Conservation (phyloP, 2,113 vertebrate genomes). For the Acrocephalus kingi region DNA sequence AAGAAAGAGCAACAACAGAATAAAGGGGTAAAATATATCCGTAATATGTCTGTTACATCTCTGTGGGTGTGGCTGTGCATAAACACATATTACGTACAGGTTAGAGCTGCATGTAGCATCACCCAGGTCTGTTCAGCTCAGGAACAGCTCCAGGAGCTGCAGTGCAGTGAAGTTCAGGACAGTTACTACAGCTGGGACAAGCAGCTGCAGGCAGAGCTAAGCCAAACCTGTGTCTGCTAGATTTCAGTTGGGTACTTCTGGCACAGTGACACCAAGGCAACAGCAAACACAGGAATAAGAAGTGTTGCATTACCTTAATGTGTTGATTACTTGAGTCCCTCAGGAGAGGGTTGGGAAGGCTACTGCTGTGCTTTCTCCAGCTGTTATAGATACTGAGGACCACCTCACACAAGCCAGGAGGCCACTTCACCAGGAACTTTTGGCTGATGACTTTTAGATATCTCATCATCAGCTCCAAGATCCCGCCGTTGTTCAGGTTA, state of each 20-base stretch:
- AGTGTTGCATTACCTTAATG: constrained; percentile 78
- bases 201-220: background rate
- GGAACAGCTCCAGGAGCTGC: background rate
- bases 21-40: background rate
- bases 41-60: background rate
- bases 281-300: background rate
- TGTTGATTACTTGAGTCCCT: constrained; percentile 89
- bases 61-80: fast-evolving
- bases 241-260: background rate
- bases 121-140: background rate
- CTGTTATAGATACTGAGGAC: constrained; percentile 86
- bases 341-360: constrained; percentile 91
- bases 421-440: constrained; percentile 90
- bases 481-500: constrained; percentile 89
- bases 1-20: background rate
- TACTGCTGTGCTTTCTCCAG: constrained; percentile 92
- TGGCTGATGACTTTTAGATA: constrained; percentile 91
- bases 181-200: background rate
- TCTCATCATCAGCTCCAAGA: constrained; percentile 92
- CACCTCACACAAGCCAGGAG: constrained; percentile 83
- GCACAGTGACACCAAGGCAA: no score
- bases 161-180: background rate
- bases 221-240: background rate
- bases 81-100: fast-evolving
- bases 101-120: background rate